Percentiles rank a stretch among this genome's conserved stretches.
These are phyloP conservation scores for Acrobeloides nanus DNA, from an alignment of 2,888 invertebrate genomes.

Conservation along the genomic window DNA sequence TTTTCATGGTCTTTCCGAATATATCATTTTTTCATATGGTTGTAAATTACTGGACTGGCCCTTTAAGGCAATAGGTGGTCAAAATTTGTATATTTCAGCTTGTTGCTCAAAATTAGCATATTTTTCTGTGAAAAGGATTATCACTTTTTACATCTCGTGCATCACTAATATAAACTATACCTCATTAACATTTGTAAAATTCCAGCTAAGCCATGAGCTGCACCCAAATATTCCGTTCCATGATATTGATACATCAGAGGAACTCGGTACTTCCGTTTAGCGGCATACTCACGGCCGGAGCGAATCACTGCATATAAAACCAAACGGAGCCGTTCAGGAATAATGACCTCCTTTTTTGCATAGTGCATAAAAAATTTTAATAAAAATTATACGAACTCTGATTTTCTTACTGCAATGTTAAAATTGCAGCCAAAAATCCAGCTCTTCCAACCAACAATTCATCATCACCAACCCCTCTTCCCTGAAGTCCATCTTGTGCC, in stretches of 20 bases:
- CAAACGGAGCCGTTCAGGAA: slow-evolving; percentile 58
- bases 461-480: slow-evolving; percentile 59
- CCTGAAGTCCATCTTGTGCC: slow-evolving; percentile 17
- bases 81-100: no score
- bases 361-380: neutral
- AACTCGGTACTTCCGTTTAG: slow-evolving; percentile 59
- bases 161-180: no score
- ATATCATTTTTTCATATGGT: no score
- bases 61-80: no score
- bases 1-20: no score
- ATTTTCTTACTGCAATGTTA: slow-evolving; percentile 56
- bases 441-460: slow-evolving; percentile 77
- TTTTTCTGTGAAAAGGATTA: no score
- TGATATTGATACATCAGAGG: slow-evolving; percentile 82
- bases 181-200: slow-evolving; percentile 75
- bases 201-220: slow-evolving; percentile 79
- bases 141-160: no score
- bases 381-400: neutral
- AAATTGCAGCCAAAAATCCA: slow-evolving; percentile 72
- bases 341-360: neutral
- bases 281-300: slow-evolving; percentile 68
- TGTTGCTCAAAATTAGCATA: no score
- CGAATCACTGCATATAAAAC: slow-evolving; percentile 67
- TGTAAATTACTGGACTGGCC: no score
- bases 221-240: slow-evolving; percentile 75